These are phyloP conservation scores for Sarcophaga subvicina DNA, from an alignment of 2,888 invertebrate species.

Conservation along the genomic window DNA sequence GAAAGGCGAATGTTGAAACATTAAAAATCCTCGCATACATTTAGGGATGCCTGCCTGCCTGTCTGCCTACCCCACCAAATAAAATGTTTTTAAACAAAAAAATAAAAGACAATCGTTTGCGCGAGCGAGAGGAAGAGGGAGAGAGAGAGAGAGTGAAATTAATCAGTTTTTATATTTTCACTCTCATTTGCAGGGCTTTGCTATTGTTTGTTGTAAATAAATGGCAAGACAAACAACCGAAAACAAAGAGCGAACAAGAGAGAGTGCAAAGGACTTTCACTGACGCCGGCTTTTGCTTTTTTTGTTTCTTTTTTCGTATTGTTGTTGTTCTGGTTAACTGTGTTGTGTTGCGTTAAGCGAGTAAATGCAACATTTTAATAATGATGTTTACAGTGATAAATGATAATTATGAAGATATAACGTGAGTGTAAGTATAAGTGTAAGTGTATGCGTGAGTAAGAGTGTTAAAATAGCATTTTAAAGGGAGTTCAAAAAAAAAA, in stretches of 20 bases:
- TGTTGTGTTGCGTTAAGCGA: not conserved
- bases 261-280: slow-evolving; percentile 79
- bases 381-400: slow-evolving; percentile 35
- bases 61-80: slow-evolving; percentile 79
- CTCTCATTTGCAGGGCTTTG: not conserved
- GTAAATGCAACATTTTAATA: slow-evolving; percentile 49
- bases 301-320: slow-evolving; percentile 31
- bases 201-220: slow-evolving; percentile 3
- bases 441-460: slow-evolving; percentile 42
- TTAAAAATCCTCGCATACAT: slow-evolving; percentile 36
- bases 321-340: slow-evolving; percentile 6
- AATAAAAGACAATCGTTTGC: not conserved
- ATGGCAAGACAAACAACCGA: slow-evolving; percentile 40
- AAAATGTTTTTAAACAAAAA: slow-evolving; percentile 66
- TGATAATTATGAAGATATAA: slow-evolving; percentile 57
- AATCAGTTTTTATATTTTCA: slow-evolving; percentile 37
- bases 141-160: too few species aligned
- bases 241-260: slow-evolving; percentile 61
- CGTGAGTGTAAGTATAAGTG: not conserved
- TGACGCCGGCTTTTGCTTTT: slow-evolving; percentile 68
- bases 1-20: not conserved
- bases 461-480: slow-evolving; percentile 38
- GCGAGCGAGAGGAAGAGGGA: too few species aligned
- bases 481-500: slow-evolving; percentile 73
- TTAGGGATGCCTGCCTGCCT: slow-evolving; percentile 72